Evolutionary conservation across 2,888 invertebrate species (phyloP).

Genomic region (Autographa gamma): DNA sequence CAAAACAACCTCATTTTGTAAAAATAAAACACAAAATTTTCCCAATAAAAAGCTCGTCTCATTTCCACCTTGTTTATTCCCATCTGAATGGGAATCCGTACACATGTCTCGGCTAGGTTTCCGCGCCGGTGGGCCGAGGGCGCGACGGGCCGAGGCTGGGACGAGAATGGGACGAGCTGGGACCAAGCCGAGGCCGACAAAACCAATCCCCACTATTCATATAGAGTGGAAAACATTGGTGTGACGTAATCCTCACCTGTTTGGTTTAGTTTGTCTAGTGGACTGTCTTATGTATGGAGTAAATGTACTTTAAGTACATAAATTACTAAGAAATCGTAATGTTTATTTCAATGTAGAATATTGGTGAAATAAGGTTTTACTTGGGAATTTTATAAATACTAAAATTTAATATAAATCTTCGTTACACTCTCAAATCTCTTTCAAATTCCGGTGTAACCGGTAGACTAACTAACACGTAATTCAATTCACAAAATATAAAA

Average conservation of each 20-base stretch:
- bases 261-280: slow-evolving; percentile 25
- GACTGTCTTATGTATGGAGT: neutral
- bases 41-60: slow-evolving; percentile 40
- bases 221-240: slow-evolving; percentile 55
- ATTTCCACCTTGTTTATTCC: slow-evolving; percentile 53
- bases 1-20: slow-evolving; percentile 13
- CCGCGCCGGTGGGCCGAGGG: slow-evolving; percentile 50
- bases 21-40: slow-evolving; percentile 26
- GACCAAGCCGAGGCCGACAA: slow-evolving; percentile 30
- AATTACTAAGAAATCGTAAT: too few species aligned
- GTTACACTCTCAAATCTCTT: too few species aligned
- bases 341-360: too few species aligned
- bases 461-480: too few species aligned
- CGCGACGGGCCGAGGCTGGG: slow-evolving; percentile 47
- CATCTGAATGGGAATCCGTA: slow-evolving; percentile 56
- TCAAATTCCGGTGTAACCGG: too few species aligned
- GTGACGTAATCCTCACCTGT: slow-evolving; percentile 54
- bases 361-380: too few species aligned
- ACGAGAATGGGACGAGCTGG: slow-evolving; percentile 10
- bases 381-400: too few species aligned
- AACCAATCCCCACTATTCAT: slow-evolving; percentile 57
- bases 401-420: too few species aligned
- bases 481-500: too few species aligned
- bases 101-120: slow-evolving; percentile 58
- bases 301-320: neutral